These are phyloP conservation scores for Etheostoma nigrum DNA, from an alignment of 2,797 vertebrate species.

Conservation along the genomic window DNA sequence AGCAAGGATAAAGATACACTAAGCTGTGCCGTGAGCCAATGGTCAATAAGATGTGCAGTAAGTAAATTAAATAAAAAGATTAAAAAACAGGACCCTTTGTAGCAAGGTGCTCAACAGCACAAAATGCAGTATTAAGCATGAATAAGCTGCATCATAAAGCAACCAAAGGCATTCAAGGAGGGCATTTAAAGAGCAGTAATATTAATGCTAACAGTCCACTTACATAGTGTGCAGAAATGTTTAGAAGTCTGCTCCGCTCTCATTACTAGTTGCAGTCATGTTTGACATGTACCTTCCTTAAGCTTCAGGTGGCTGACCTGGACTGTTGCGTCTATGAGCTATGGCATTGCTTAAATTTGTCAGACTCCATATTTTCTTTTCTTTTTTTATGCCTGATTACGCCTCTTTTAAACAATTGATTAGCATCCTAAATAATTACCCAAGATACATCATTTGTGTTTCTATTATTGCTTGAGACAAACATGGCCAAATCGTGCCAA, in stretches of 20 bases:
- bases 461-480: neutral
- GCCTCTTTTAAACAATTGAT: neutral
- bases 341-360: slow-evolving; percentile 36
- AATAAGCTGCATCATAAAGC: neutral
- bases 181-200: neutral
- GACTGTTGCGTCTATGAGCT: slow-evolving; percentile 20
- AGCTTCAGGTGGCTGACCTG: slow-evolving; percentile 29
- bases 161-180: neutral
- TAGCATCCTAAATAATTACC: neutral
- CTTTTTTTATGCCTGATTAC: neutral
- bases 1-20: neutral
- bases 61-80: neutral
- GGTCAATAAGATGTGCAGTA: no score
- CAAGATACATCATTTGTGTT: neutral
- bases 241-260: slow-evolving; percentile 17
- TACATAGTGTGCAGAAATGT: neutral
- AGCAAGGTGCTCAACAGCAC: neutral
- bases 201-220: no score
- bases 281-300: slow-evolving; percentile 21
- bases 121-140: neutral
- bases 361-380: neutral
- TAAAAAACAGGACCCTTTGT: no score
- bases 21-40: neutral
- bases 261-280: slow-evolving; percentile 38
- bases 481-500: neutral